Percentiles rank a stretch among this genome's conserved stretches.
phyloP scores from a whole-genome alignment of 2,888 invertebrate genomes.

The Leptopterna dolabrata region DNA sequence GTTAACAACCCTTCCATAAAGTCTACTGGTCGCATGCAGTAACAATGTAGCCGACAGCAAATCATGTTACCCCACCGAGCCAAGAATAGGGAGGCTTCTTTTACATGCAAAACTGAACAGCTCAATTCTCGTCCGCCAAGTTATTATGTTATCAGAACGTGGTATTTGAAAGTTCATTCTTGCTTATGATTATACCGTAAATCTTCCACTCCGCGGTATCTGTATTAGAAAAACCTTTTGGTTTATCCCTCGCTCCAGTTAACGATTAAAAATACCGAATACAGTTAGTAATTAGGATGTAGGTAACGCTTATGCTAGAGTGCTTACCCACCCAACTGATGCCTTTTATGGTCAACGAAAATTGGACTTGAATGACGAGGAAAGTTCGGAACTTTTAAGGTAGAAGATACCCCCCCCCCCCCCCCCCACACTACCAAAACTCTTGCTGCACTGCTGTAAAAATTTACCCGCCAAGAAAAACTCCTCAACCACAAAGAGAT shows the following conservation, averaged over 20 bases:
- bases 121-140: neutral
- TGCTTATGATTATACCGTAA: neutral
- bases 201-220: neutral
- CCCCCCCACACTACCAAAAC: no score
- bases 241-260: neutral
- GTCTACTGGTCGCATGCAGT: constrained; percentile 46
- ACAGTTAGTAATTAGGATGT: no score
- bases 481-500: no score
- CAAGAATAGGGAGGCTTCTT: constrained; percentile 37
- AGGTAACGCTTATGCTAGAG: no score
- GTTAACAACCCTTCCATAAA: constrained; percentile 47
- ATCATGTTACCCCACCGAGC: constrained; percentile 43
- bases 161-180: neutral
- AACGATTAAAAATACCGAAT: no score
- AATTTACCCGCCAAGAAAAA: no score
- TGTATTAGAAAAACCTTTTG: neutral
- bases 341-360: no score
- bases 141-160: constrained; percentile 27
- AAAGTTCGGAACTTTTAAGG: no score
- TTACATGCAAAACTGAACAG: constrained; percentile 39
- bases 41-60: constrained; percentile 35
- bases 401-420: no score
- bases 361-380: no score
- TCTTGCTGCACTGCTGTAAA: no score
- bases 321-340: no score